Base-by-base conservation (phyloP, 2,797 vertebrate genomes). In the Craterocephalus amniculus region DNA sequence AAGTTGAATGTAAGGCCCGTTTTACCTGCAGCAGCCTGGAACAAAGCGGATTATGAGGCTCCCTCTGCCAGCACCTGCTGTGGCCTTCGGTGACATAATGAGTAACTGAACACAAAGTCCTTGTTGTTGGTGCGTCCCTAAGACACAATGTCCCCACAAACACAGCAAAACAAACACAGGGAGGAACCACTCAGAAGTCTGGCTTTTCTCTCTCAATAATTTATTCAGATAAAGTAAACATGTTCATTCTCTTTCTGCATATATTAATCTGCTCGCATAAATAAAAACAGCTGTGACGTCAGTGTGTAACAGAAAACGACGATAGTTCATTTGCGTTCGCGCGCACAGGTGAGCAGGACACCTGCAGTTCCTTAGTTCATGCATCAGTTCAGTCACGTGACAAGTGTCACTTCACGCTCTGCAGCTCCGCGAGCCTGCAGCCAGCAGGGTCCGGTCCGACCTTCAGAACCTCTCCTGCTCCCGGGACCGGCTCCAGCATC, bases 181-280 rank as follows among this genome's bases (percentile, higher is more conserved):
- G 63, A 83, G 63, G 70, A 85, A 85, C 9, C 58, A 91, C 72
- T 79, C 86, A 78, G 26, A 52, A 63, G 52, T 80, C 55, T 36
- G 52, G 51, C 32, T 2, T 29, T 78, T 83, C 63, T n/a, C 66
- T 22, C 75, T 85, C 72, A 91, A 85, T 81, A 61, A 88, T 94
- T 94, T 94, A 93, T 94, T 89, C 1, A 70, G 18, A 54, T 75
- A 43, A 34, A 48, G 29, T 51, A 68, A 73, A 65, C 75, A 59
- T 6, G 5, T 20, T 2, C n/a, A 16, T 43, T 63, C 51, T 61
- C 35, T 81, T 75, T 31, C 36, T 35, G 35, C 72, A 90, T 83
- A 87, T 89, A 86, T 89, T 80, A 51, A 82, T 90, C 78, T 84
- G 32, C 35, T 83, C 80, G 79, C 58, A 68, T 82, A 87, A 85